phyloP scores from a whole-genome alignment of 1,140 invertebrate species.

The Drosophila mauritiana region DNA sequence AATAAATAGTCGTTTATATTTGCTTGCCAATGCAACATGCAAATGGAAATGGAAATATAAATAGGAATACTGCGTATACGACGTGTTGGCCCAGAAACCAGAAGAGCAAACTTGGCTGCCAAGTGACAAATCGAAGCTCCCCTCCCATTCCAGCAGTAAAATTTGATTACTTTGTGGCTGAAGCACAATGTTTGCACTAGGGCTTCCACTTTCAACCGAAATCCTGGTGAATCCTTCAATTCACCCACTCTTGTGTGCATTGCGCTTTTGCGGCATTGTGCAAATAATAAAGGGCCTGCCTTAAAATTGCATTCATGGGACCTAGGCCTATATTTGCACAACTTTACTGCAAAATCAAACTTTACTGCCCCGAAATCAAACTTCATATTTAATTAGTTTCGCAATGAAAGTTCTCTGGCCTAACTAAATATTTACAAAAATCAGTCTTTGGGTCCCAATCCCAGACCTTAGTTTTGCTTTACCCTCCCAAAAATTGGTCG shows the following conservation, averaged over 20 bases:
- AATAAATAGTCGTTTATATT: constrained; percentile 70
- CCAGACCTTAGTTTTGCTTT: background rate
- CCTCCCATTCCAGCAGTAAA: constrained; percentile 30
- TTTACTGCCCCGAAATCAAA: constrained; percentile 37
- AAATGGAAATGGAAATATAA: constrained; percentile 25
- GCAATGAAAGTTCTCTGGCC: constrained; percentile 31
- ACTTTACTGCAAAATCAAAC: constrained; percentile 16
- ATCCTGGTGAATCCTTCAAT: constrained; percentile 30
- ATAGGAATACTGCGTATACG: constrained; percentile 34
- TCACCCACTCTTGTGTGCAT: constrained; percentile 33
- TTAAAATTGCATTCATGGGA: constrained; percentile 57
- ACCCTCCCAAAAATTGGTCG: background rate
- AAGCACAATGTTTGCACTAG: constrained; percentile 46
- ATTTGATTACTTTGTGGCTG: constrained; percentile 77
- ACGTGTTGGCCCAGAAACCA: constrained; percentile 30
- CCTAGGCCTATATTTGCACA: constrained; percentile 57
- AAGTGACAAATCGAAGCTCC: constrained; percentile 58
- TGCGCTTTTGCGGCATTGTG: constrained; percentile 63
- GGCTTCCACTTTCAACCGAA: constrained; percentile 22
- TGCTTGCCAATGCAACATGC: constrained; percentile 63
- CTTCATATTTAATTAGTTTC: constrained; percentile 59
- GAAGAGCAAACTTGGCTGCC: constrained; percentile 31
- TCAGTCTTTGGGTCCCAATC: constrained; percentile 16
- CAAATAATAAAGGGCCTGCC: constrained; percentile 46
- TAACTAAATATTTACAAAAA: constrained; percentile 80